Evolutionary conservation across 2,797 vertebrate species (phyloP), one percentile per base, ranked within the genome.

Genomic region (Ceyx erithaca): DNA sequence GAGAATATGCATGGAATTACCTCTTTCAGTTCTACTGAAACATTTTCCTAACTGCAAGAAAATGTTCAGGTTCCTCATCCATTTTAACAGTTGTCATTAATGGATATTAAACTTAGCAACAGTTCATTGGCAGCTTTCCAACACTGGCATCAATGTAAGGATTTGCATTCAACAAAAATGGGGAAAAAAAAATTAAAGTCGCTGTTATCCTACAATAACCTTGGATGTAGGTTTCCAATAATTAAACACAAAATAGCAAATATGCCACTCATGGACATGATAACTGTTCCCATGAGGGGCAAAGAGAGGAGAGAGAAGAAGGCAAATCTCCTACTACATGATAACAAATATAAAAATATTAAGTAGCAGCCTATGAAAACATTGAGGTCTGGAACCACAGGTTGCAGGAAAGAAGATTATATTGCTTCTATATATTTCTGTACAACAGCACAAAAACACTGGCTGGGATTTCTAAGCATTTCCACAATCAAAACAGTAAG

Each of bases 41-140:
- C 41, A 17, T 79, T 89, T 93, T 92, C 89, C 87, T 85, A 77
- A 64, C 89, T 92, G 83, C 76, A 95, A 92, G 90, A 92, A 93
- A 93, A 95, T 4, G 5, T 68, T 30, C 46, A 85, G 91, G 48
- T 89, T 83, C 89, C 58, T 95, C 83, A 86, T 37, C 23, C 58
- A 6, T 43, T 87, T 84, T 92, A 96, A 75, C 41, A 90, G 48
- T 52, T 3, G 0, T 92, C 57, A 43, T 71, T 90, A 87, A 83
- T 49, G 64, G 72, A 80, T 61, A 75, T 52, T 97, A 87, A 96
- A 92, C 59, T 79, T 84, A 59, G 45, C 90, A 90, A 81, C 71
- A 75, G 31, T 70, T 92, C 61, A 41, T 9, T 96, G 94, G 90
- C 86, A 95, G 80, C 67, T 93, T 87, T 82, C 84, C 87, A 96